A percentile compares a stretch with the other conserved stretches of the same genome.
These are phyloP conservation scores for Neoitamus cyanurus DNA, from an alignment of 2,888 invertebrate genomes.

Conservation along the genomic window DNA sequence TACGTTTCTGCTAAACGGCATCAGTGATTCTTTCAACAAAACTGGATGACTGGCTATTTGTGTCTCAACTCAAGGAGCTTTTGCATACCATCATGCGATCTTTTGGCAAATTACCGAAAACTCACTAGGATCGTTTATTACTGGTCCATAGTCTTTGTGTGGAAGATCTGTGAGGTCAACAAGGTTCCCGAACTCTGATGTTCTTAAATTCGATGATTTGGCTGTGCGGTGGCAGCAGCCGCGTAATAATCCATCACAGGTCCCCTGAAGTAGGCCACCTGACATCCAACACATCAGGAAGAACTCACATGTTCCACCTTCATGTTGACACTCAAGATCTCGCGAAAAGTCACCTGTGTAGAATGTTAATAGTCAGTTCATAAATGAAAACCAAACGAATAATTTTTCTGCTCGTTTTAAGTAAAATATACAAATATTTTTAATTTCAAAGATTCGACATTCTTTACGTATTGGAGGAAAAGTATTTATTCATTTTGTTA, in stretches of 20 bases:
- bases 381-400: not conserved
- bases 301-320: constrained; percentile 87
- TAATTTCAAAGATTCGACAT: too few species aligned
- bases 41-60: constrained; percentile 7
- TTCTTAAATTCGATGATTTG: constrained; percentile 74
- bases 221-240: constrained; percentile 88
- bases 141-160: constrained; percentile 76
- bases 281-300: constrained; percentile 93
- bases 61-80: not conserved
- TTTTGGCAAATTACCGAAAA: constrained; percentile 57
- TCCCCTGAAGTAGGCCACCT: constrained; percentile 85
- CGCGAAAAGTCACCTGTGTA: constrained; percentile 63
- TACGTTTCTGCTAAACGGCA: not conserved
- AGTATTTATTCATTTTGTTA: too few species aligned
- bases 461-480: too few species aligned
- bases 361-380: not conserved
- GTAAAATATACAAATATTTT: not conserved
- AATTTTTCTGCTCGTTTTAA: not conserved
- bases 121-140: constrained; percentile 84
- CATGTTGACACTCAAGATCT: constrained; percentile 66
- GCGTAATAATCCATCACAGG: constrained; percentile 83
- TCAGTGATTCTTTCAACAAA: not conserved
- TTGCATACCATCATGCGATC: not conserved
- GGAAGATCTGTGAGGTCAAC: constrained; percentile 71
- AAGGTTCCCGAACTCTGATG: constrained; percentile 75